phyloP scores from a whole-genome alignment of 2,888 invertebrate species.

The Mechanitis mazaeus region DNA sequence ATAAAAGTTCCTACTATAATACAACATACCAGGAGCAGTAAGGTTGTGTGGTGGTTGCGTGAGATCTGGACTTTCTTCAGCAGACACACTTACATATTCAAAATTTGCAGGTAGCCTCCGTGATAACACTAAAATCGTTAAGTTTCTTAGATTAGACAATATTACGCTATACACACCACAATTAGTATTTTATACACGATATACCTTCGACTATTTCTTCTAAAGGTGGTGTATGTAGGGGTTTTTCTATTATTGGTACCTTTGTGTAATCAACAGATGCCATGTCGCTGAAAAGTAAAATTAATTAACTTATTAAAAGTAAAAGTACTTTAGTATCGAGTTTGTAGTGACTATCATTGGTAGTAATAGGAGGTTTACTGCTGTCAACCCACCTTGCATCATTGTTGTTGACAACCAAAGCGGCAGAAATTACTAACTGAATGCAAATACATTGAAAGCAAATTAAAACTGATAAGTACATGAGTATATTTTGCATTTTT shows the following conservation, averaged over 20 bases:
- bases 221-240: conserved; percentile 77
- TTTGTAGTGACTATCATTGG: not conserved
- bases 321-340: not conserved
- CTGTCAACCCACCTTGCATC: conserved; percentile 34
- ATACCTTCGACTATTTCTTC: conserved; percentile 81
- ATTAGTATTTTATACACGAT: conserved; percentile 14
- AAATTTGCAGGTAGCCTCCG: conserved; percentile 83
- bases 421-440: conserved; percentile 33
- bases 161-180: conserved; percentile 1
- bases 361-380: not conserved
- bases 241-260: conserved; percentile 73
- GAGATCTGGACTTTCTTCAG: conserved; percentile 92
- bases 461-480: conserved; percentile 18
- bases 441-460: conserved; percentile 25
- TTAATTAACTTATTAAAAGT: not conserved
- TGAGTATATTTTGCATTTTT: conserved; percentile 11
- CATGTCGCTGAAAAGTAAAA: conserved; percentile 41
- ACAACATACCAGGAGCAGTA: conserved; percentile 81
- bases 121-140: conserved; percentile 78
- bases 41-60: conserved; percentile 86
- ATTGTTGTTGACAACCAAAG: conserved; percentile 35
- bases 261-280: conserved; percentile 53
- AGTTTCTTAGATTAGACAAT: conserved; percentile 2
- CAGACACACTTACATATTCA: conserved; percentile 81
- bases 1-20: too few relatives aligned